phyloP scores from a whole-genome alignment of 2,888 invertebrate species.

The Hirtodrosophila alboralis region DNA sequence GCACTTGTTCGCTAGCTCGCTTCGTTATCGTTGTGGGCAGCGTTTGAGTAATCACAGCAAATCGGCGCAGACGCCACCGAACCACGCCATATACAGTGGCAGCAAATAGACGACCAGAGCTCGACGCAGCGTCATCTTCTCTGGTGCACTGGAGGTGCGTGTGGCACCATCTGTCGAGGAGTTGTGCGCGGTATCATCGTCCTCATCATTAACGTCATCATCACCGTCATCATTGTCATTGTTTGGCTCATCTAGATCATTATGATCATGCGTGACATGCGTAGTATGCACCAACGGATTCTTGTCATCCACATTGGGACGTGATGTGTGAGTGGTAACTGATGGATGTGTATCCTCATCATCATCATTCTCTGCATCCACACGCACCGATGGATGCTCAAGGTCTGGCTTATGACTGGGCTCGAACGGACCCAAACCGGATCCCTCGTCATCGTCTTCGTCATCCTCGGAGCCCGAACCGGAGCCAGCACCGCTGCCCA shows the following conservation, averaged over 20 bases:
- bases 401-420: conserved; percentile 80
- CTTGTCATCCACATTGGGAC: conserved; percentile 71
- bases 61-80: conserved; percentile 91
- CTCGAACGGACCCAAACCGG: conserved; percentile 80
- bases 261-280: conserved; percentile 66
- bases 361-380: conserved; percentile 79
- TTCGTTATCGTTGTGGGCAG: conserved; percentile 45
- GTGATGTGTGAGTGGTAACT: conserved; percentile 71
- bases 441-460: conserved; percentile 82
- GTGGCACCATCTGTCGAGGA: conserved; percentile 54
- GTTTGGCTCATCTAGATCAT: conserved; percentile 58
- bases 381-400: conserved; percentile 78
- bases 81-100: conserved; percentile 93
- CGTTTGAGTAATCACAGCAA: conserved; percentile 88
- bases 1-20: conserved; percentile 56
- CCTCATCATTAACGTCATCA: conserved; percentile 44
- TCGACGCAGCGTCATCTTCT: conserved; percentile 76
- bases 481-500: conserved; percentile 89
- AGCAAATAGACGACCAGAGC: conserved; percentile 89
- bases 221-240: conserved; percentile 43
- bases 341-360: conserved; percentile 69
- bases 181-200: conserved; percentile 33
- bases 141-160: conserved; percentile 62
- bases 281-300: conserved; percentile 61
- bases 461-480: conserved; percentile 87